These are phyloP conservation scores for Cotesia chilonis DNA, from an alignment of 1,140 invertebrate genomes.

Conservation along the genomic window DNA sequence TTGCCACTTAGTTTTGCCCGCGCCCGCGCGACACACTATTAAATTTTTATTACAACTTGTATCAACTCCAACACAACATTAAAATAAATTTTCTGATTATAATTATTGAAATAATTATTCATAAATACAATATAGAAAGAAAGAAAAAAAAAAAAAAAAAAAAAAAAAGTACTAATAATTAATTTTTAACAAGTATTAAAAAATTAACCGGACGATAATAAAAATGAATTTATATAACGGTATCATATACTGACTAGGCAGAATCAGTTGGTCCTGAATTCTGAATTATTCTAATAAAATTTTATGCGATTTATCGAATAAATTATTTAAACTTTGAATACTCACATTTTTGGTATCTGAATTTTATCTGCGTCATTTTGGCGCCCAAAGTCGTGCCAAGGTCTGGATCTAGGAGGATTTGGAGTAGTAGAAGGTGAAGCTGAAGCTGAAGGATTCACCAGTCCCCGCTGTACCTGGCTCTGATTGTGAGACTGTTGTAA, in stretches of 20 bases:
- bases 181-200: not conserved
- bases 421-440: constrained; percentile 71
- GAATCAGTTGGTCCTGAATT: too few species aligned
- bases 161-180: not conserved
- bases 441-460: constrained; percentile 68
- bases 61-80: not conserved
- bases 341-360: constrained; percentile 97
- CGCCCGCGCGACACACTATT: too few species aligned
- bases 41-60: too few species aligned
- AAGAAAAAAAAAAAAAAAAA: too few species aligned
- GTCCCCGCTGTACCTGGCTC: constrained; percentile 63
- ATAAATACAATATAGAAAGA: too few species aligned
- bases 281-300: too few species aligned
- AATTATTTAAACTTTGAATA: constrained; percentile 49
- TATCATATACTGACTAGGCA: too few species aligned
- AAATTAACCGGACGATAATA: not conserved
- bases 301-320: too few species aligned
- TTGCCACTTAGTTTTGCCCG: too few species aligned
- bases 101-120: not conserved
- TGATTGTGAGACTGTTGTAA: constrained; percentile 58
- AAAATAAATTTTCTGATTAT: not conserved
- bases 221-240: not conserved
- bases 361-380: constrained; percentile 95
- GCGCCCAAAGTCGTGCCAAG: constrained; percentile 91
- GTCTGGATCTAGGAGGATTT: constrained; percentile 76